These are phyloP conservation scores for Melitaea cinxia DNA, from an alignment of 1,140 invertebrate species.

Conservation along the genomic window DNA sequence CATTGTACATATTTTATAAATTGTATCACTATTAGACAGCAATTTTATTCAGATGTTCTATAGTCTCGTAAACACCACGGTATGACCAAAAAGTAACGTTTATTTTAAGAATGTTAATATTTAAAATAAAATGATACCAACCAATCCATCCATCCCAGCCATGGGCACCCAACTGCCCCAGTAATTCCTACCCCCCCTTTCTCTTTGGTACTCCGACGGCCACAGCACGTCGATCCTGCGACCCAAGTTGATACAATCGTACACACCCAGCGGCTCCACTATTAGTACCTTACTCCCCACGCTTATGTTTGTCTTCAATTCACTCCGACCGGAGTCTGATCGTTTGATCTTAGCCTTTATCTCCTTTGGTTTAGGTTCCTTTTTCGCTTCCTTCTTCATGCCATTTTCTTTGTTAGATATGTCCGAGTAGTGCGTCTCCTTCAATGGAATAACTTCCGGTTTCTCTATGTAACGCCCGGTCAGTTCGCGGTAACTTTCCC, in stretches of 20 bases:
- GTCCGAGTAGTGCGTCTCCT: constrained; percentile 71
- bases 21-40: no score
- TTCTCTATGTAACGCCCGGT: constrained; percentile 78
- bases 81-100: no score
- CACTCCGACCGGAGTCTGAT: constrained; percentile 78
- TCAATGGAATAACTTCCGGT: constrained; percentile 60
- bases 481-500: constrained; percentile 75
- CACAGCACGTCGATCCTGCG: constrained; percentile 94
- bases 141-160: constrained; percentile 94
- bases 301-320: constrained; percentile 77
- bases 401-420: constrained; percentile 66
- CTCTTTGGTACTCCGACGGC: constrained; percentile 94
- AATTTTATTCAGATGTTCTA: no score
- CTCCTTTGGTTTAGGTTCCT: constrained; percentile 64
- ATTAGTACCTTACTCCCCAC: constrained; percentile 82
- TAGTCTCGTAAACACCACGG: no score
- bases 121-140: constrained; percentile 61
- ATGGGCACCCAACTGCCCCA: constrained; percentile 96
- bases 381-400: constrained; percentile 65
- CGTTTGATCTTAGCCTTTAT: constrained; percentile 76
- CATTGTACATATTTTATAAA: no score
- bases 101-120: no score
- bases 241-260: constrained; percentile 94
- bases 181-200: constrained; percentile 90
- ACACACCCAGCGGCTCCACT: constrained; percentile 84